Percentiles rank a stretch among this genome's conserved stretches.
These are phyloP conservation scores for Taxidea taxus DNA, from an alignment of 2,113 vertebrate genomes.

Conservation along the genomic window DNA sequence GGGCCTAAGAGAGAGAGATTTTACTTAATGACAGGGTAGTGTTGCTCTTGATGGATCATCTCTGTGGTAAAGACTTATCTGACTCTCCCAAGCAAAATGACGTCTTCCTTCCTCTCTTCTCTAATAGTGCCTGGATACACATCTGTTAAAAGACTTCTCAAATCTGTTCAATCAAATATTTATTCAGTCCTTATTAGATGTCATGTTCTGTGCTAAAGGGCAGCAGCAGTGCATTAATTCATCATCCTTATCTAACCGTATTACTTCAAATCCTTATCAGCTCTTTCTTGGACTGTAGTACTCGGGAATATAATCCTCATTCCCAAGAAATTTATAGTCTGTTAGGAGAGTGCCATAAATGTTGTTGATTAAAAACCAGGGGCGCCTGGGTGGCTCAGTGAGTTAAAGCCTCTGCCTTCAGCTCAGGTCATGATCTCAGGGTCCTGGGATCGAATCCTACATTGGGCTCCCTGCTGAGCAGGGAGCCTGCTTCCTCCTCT, in stretches of 20 bases:
- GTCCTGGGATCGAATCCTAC: too few relatives aligned
- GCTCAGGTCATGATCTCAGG: too few relatives aligned
- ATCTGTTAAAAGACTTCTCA: not conserved
- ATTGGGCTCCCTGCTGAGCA: too few relatives aligned
- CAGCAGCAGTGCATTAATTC: not conserved
- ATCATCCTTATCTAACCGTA: not conserved
- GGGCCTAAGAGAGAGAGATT: not conserved
- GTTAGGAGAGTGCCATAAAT: not conserved
- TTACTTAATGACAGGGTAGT: not conserved
- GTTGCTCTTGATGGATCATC: not conserved
- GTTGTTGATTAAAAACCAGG: not conserved
- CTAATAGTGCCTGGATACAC: not conserved
- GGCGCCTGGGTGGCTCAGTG: too few relatives aligned
- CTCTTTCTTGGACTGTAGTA: not conserved
- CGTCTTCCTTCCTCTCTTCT: not conserved
- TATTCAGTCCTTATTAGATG: not conserved
- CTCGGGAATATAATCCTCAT: not conserved
- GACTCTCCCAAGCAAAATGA: not conserved
- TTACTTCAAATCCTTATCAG: not conserved
- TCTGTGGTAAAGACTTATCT: not conserved
- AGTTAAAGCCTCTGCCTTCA: too few relatives aligned
- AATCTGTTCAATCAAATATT: slow-evolving; percentile 24
- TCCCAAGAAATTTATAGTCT: not conserved
- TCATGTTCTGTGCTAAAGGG: not conserved
- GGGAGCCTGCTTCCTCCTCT: too few relatives aligned